Evolutionary conservation across 23 tunicate genomes (phyloP), one percentile per base, ranked within the genome.

Genomic region (Halocynthia aurantium): DNA sequence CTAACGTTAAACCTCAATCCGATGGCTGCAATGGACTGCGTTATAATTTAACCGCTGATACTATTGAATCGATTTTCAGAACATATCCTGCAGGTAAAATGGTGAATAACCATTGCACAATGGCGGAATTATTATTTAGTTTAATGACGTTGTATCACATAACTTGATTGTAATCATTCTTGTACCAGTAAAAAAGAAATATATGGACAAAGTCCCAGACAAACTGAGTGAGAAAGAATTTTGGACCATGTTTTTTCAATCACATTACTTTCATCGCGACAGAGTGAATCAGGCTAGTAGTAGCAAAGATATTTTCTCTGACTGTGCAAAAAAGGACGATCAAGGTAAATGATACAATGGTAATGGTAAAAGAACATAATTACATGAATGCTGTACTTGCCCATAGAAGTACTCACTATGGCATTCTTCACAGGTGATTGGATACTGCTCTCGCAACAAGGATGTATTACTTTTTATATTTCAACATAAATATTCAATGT

Each of bases 161-260:
- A 31, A 31, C 44, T 31, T 4, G 1, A 31, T 31, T 31, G 44
- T 31, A 0, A 31, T 31, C 44, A 31, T 31, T 31, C 44, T 31
- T 17, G 31, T 22, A 68, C 12, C 73, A 85, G 99, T 94, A 0
- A 88, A 85, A 66, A 81, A 77, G 54, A 94, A 84, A 77, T 94
- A 88, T 73, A 21, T 88, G 61, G 95, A 94, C 19, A 85, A 84
- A 69, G 94, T 88, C 0, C 99, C 99, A 8, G 95, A 82, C 56
- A 88, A 88, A 84, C 58, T 94, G 87, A 51, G 85, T 5, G 99
- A 94, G 55, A 88, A 94, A 81, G 99, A 94, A 10, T 94, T 94
- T 77, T 94, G 99, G 99, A 85, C 86, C 6, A 82, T 81, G 87
- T 94, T 94, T 77, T 94, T 94, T 73, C 95, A 94, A 73, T 94